Evolutionary conservation across 2,113 vertebrate species (phyloP).

Genomic region (Nematolebias whitei): DNA sequence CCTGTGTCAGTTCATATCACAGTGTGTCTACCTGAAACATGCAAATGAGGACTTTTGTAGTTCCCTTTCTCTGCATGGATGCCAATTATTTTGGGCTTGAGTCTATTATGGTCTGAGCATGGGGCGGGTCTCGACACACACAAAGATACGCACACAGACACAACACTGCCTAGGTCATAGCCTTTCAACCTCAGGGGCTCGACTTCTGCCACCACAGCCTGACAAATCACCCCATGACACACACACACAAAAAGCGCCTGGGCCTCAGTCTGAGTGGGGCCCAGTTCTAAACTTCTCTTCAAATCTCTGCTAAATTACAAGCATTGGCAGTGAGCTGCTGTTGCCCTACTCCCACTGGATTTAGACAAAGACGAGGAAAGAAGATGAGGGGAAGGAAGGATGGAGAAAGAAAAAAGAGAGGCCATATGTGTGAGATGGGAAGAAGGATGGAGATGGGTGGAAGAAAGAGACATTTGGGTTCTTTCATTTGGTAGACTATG

Average conservation of each 20-base stretch:
- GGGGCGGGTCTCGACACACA: constrained; percentile 75
- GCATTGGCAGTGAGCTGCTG: constrained; percentile 79
- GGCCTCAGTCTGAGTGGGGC: constrained; percentile 86
- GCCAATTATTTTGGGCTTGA: constrained; percentile 84
- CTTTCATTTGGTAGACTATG: constrained; percentile 94
- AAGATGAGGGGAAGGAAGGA: constrained; percentile 54
- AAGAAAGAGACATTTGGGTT: constrained; percentile 96
- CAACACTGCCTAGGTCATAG: constrained; percentile 93
- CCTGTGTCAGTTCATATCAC: constrained; percentile 98
- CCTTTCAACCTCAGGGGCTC: constrained; percentile 98
- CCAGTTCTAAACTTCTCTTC: constrained; percentile 59
- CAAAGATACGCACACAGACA: constrained; percentile 40
- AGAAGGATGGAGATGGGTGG: constrained; percentile 64
- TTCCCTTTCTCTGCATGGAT: constrained; percentile 81
- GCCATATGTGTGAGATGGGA: constrained; percentile 53
- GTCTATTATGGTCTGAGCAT: constrained; percentile 89
- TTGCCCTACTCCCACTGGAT: constrained; percentile 73
- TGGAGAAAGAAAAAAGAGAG: constrained; percentile 18
- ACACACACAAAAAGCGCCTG: constrained; percentile 90
- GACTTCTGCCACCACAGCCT: constrained; percentile 97
- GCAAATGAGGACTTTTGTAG: constrained; percentile 89
- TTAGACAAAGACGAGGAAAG: constrained; percentile 84
- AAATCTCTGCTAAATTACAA: constrained; percentile 77
- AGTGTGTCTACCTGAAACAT: constrained; percentile 98
- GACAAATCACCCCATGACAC: constrained; percentile 91